Evolutionary conservation across 2,797 vertebrate genomes (phyloP).

Genomic region (Cacajao melanocephalus): DNA sequence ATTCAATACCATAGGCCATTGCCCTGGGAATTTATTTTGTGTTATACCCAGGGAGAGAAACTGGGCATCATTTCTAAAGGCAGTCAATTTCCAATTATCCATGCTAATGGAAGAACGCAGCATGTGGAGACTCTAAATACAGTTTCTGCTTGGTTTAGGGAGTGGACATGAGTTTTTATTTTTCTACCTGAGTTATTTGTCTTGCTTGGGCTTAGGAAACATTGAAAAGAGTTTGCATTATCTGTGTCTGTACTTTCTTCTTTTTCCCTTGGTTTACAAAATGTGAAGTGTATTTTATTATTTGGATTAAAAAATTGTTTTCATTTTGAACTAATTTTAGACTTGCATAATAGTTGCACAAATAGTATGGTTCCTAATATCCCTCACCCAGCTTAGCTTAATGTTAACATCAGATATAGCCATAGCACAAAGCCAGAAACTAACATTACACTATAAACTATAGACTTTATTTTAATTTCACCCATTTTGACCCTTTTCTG

Average conservation of each 20-base stretch:
- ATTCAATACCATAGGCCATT: conserved; percentile 70
- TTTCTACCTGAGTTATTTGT: conserved; percentile 52
- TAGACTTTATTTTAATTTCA: background rate
- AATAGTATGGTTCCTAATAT: background rate
- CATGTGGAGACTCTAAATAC: conserved; percentile 28
- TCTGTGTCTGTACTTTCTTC: background rate
- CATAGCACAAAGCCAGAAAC: background rate
- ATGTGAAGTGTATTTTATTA: background rate
- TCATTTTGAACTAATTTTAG: conserved; percentile 35
- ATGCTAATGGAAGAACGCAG: conserved; percentile 59
- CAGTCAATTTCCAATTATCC: conserved; percentile 71
- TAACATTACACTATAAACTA: background rate
- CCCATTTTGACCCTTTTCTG: background rate
- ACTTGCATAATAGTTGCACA: background rate
- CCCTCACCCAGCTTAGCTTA: background rate
- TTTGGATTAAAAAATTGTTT: background rate
- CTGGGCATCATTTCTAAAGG: conserved; percentile 63
- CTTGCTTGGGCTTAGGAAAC: background rate
- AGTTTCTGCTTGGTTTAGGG: conserved; percentile 38
- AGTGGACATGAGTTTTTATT: conserved; percentile 31
- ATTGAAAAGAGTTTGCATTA: background rate
- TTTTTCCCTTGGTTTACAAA: background rate
- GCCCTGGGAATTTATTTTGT: conserved; percentile 66
- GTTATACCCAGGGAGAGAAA: conserved; percentile 13
- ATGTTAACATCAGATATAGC: background rate